These are phyloP conservation scores for Arion vulgaris DNA, from an alignment of 1,140 invertebrate genomes.

Conservation along the genomic window DNA sequence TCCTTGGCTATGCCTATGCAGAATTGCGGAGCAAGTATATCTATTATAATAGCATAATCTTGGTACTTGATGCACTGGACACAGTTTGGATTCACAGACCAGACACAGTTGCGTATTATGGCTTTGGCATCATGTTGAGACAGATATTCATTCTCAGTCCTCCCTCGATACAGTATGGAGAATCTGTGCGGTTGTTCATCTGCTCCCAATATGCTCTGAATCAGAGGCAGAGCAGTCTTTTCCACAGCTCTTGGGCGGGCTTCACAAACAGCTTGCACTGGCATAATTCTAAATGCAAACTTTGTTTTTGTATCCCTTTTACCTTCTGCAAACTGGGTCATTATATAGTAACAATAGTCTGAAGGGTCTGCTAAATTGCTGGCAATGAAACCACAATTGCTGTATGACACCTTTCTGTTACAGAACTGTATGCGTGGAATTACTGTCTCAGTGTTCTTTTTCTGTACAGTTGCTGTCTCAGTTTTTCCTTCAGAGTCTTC, in stretches of 20 bases:
- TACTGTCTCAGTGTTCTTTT: not conserved
- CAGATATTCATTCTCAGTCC: not conserved
- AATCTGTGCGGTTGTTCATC: conserved; percentile 16
- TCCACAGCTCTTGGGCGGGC: conserved; percentile 24
- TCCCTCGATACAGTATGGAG: conserved; percentile 23
- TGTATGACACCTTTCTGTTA: not conserved
- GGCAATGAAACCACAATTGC: conserved; percentile 10
- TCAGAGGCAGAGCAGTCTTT: not conserved
- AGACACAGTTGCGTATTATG: conserved; percentile 25
- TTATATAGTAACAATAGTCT: conserved; percentile 13
- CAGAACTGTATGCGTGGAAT: conserved; percentile 3
- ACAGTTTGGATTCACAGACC: conserved; percentile 38
- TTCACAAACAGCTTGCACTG: conserved; percentile 16
- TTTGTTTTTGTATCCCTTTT: not conserved
- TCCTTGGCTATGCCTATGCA: conserved; percentile 25
- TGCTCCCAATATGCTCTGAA: conserved; percentile 5
- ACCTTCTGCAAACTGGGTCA: not conserved
- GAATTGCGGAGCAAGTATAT: conserved; percentile 19
- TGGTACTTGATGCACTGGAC: conserved; percentile 40
- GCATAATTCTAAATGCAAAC: conserved; percentile 25
- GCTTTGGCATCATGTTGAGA: conserved; percentile 5
- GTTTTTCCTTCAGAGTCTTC: too few species aligned
- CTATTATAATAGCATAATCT: conserved; percentile 26
- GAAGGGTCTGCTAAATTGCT: conserved; percentile 20
- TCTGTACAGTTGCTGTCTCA: not conserved